phyloP scores from a whole-genome alignment of 1,140 invertebrate genomes.

The Aleiodes sp. region DNA sequence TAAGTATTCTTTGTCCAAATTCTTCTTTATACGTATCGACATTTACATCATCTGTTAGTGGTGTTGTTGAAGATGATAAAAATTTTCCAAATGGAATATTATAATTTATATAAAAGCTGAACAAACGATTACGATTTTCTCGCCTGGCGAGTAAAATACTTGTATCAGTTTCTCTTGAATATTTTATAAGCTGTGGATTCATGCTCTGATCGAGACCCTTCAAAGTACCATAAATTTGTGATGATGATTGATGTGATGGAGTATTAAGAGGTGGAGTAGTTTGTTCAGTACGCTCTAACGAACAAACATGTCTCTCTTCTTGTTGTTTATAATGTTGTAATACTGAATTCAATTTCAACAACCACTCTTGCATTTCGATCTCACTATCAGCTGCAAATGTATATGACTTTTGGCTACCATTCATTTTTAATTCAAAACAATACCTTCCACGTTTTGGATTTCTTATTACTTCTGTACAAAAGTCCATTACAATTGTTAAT shows the following conservation, averaged over 20 bases:
- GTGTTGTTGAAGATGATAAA: not conserved
- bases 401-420: conserved; percentile 82
- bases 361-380: conserved; percentile 86
- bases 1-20: conserved; percentile 84
- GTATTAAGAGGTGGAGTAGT: conserved; percentile 70
- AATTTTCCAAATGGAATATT: conserved; percentile 55
- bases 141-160: conserved; percentile 82
- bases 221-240: conserved; percentile 75
- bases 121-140: conserved; percentile 78
- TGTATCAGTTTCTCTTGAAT: conserved; percentile 88
- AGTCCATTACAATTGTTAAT: conserved; percentile 92
- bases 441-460: conserved; percentile 86
- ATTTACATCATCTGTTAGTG: conserved; percentile 50
- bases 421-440: conserved; percentile 89
- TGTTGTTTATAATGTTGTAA: conserved; percentile 79
- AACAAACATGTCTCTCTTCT: conserved; percentile 74
- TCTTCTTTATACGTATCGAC: conserved; percentile 81
- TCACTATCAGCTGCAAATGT: conserved; percentile 88
- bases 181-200: conserved; percentile 89
- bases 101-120: conserved; percentile 70
- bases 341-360: conserved; percentile 77
- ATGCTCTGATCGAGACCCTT: conserved; percentile 89
- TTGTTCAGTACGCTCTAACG: conserved; percentile 69
- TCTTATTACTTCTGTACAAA: conserved; percentile 88
- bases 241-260: conserved; percentile 59